These are phyloP conservation scores for Pholis gunnellus DNA, from an alignment of 2,113 vertebrate genomes.

Conservation along the genomic window DNA sequence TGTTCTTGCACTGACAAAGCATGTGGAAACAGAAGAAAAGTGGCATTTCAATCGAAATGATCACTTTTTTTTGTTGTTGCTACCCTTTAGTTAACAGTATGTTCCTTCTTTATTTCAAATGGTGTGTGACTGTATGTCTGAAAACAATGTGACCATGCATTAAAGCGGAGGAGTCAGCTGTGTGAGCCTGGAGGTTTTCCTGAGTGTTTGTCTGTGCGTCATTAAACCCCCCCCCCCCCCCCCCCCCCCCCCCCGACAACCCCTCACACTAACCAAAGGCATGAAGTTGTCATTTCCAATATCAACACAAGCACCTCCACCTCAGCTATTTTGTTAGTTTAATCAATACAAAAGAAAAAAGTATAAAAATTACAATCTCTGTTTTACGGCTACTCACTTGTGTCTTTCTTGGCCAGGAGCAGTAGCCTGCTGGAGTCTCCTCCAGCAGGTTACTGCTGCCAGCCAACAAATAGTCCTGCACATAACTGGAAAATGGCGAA, in stretches of 20 bases:
- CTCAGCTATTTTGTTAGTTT: not conserved
- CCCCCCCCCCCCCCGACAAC: conserved; percentile 9
- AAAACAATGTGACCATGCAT: conserved; percentile 23
- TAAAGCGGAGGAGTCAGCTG: conserved; percentile 35
- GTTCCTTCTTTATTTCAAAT: not conserved
- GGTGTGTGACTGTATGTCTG: conserved; percentile 24
- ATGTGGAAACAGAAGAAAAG: conserved; percentile 39
- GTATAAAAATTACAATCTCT: not conserved
- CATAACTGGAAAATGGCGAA: not conserved
- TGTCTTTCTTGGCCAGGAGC: not conserved
- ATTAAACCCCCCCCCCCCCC: not conserved
- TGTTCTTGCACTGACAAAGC: conserved; percentile 64
- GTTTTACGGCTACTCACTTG: not conserved
- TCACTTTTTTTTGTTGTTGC: not conserved
- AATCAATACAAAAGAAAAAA: not conserved
- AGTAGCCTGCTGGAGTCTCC: conserved; percentile 1
- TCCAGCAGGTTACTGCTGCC: not conserved
- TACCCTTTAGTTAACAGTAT: not conserved
- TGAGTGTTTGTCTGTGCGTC: conserved; percentile 51
- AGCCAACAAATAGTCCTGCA: not conserved
- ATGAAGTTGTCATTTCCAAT: conserved; percentile 7
- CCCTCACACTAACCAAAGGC: conserved; percentile 57
- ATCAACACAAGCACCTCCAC: not conserved
- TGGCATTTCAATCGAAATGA: not conserved
- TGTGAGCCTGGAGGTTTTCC: conserved; percentile 36